Base-by-base conservation (phyloP, 2,888 invertebrate species). In the Smittia sp. region DNA sequence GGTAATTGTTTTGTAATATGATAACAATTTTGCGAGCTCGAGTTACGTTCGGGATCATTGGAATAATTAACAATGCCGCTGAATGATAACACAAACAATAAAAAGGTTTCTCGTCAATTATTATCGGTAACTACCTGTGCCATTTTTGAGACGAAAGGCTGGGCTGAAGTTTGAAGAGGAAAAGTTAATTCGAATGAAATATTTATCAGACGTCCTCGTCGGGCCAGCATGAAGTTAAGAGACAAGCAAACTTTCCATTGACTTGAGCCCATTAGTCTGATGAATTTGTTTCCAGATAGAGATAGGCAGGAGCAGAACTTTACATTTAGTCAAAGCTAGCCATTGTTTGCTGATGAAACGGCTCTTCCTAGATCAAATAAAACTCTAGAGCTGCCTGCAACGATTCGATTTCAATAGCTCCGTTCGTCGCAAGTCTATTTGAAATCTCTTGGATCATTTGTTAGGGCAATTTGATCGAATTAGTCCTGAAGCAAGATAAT, bases 171-270 rank as follows among this genome's bases (percentile, higher is more conserved):
- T 27, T 9, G 27, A 67, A 24, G 67, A 46, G 39, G 67, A 67
- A 67, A 67, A 67, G 67, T 67, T 67, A 67, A 67, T 67, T 67
- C 46, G 22, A 67, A 41, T 67, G 67, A 67, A 67, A 41, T 41
- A 67, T 67, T 67, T 67, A 67, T 67, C 67, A 67, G 67, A 67
- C 46, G 41, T 20, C 24, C 41, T 22, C 25, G 22, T 25, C 25
- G 20, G 7, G 20, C 18, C 58, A 58, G 4, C 58, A 46, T n/a
- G n/a, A 46, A n/a, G n/a, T 46, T 15, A 11, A 46, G 15, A 46
- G 46, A 46, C 11, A 46, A 46, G 32, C 9, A 32, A 32, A 32
- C 32, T 32, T 32, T 32, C 9, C 32, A 32, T 9, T 9, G 9
- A 32, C 32, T 32, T 32, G 32, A 18, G 52, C 18, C 20, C 58